These are phyloP conservation scores for Ciconia boyciana DNA, from an alignment of 2,113 vertebrate species.

Conservation along the genomic window DNA sequence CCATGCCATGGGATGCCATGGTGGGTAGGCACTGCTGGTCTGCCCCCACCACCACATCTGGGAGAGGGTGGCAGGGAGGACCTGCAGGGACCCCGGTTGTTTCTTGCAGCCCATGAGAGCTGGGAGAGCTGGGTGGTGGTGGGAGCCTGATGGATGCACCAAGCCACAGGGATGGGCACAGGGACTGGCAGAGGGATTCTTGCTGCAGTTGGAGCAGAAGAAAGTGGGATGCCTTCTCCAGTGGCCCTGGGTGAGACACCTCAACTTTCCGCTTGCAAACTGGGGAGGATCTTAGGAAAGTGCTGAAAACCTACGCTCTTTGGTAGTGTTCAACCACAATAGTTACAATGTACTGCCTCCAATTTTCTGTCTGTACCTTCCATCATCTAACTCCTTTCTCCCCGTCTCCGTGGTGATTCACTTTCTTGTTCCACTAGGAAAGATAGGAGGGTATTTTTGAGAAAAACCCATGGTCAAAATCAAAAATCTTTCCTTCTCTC, in stretches of 20 bases:
- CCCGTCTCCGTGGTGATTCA: neutral
- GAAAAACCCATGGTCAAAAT: neutral
- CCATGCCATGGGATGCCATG: neutral
- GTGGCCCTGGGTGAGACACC: neutral
- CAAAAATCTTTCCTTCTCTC: neutral
- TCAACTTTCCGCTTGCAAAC: neutral
- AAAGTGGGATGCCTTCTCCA: neutral
- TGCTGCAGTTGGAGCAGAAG: neutral
- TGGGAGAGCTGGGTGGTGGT: neutral
- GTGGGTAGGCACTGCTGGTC: neutral
- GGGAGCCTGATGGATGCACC: neutral
- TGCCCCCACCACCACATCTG: accelerated
- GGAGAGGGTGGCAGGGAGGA: neutral
- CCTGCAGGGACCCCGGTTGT: accelerated
- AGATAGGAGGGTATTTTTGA: neutral
- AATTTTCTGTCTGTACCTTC: neutral
- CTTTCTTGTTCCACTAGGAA: neutral
- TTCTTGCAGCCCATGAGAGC: neutral
- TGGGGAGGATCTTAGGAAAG: neutral
- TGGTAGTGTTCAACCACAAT: neutral
- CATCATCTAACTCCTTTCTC: neutral
- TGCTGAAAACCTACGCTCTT: accelerated
- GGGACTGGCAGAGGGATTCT: neutral
- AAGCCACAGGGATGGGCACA: accelerated
- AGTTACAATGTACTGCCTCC: neutral